These are phyloP conservation scores for Aphelinus atriplicis DNA, from an alignment of 1,140 invertebrate genomes.

Conservation along the genomic window DNA sequence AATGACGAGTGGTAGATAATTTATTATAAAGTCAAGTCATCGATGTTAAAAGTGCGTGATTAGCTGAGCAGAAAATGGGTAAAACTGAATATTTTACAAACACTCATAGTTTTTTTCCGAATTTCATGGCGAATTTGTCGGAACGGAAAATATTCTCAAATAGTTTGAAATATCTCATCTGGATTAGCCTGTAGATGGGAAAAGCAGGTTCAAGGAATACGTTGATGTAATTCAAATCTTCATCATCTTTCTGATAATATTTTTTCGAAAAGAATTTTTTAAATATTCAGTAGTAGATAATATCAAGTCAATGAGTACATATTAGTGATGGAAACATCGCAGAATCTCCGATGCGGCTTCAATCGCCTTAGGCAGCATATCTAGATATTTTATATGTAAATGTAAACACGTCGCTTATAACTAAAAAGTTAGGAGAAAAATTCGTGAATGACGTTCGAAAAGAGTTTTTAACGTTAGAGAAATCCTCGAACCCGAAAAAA, in stretches of 20 bases:
- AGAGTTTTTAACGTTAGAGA: not conserved
- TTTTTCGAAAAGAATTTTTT: conserved; percentile 8
- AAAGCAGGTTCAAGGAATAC: too few species aligned
- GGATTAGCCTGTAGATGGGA: too few species aligned
- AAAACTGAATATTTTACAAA: conserved; percentile 29
- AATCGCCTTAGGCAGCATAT: conserved; percentile 43
- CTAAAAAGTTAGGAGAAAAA: not conserved
- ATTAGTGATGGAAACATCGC: conserved; percentile 1
- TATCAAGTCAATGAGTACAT: not conserved
- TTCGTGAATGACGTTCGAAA: not conserved
- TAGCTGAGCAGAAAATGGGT: not conserved
- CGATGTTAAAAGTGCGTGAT: not conserved
- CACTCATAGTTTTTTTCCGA: too few species aligned
- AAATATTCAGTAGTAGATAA: conserved; percentile 25
- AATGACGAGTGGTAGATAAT: conserved; percentile 8
- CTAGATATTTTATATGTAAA: conserved; percentile 38
- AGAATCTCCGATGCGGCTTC: conserved; percentile 35
- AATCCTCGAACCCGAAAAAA: not conserved
- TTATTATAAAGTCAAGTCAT: not conserved
- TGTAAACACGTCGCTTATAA: not conserved
- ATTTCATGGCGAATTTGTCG: too few species aligned
- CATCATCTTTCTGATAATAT: not conserved
- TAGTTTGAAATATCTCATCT: too few species aligned
- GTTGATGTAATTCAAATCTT: too few species aligned
- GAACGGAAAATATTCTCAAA: too few species aligned